These are phyloP conservation scores for Amiota mariae DNA, from an alignment of 2,888 invertebrate genomes.

Conservation along the genomic window DNA sequence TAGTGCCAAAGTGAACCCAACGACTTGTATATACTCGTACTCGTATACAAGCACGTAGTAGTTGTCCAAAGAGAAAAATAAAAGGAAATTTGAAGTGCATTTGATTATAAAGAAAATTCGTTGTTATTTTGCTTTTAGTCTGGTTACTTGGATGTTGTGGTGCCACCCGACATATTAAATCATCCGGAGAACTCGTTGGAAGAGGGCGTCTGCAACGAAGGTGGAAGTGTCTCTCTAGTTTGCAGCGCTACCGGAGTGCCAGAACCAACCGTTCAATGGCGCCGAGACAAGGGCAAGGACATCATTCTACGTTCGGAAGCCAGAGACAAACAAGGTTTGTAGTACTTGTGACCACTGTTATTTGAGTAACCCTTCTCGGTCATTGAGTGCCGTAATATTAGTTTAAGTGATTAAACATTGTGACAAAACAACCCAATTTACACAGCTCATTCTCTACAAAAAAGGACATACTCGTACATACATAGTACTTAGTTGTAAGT, in stretches of 20 bases:
- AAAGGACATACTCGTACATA: too few relatives aligned
- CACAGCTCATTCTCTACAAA: not conserved
- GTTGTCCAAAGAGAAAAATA: not conserved
- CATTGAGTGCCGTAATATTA: not conserved
- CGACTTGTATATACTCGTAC: too few relatives aligned
- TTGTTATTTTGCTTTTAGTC: slow-evolving; percentile 76
- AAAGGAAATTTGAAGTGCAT: not conserved
- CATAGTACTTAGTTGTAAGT: too few relatives aligned
- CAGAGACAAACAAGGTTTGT: slow-evolving; percentile 82
- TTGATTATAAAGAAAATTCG: not conserved
- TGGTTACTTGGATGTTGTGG: slow-evolving; percentile 89
- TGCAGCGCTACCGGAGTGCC: slow-evolving; percentile 89
- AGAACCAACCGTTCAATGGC: slow-evolving; percentile 83
- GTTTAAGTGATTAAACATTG: not conserved
- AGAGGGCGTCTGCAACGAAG: slow-evolving; percentile 85
- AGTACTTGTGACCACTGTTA: slow-evolving; percentile 27
- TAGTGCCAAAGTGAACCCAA: too few relatives aligned
- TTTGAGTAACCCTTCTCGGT: not conserved
- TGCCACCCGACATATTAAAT: slow-evolving; percentile 90
- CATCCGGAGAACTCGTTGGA: slow-evolving; percentile 74
- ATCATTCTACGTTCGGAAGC: slow-evolving; percentile 85
- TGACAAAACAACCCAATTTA: not conserved
- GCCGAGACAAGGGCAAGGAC: slow-evolving; percentile 84
- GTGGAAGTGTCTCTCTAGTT: slow-evolving; percentile 83
- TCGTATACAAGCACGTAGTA: too few relatives aligned